phyloP scores from a whole-genome alignment of 92 coral and sea anemone species.

The Porites divaricata region DNA sequence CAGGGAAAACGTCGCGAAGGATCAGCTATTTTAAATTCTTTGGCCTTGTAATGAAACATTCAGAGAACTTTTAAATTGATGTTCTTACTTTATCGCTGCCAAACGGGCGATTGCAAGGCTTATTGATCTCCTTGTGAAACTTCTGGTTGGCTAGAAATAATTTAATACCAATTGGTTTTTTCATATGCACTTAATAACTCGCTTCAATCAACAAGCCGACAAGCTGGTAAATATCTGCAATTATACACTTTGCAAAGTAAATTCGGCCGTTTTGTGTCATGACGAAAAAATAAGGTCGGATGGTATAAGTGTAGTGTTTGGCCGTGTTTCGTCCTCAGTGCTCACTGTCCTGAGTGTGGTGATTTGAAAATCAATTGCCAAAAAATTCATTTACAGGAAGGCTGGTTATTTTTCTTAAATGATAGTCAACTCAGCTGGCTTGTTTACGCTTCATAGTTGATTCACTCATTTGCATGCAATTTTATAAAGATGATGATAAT shows the following conservation, averaged over 20 bases:
- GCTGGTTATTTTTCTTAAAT: too few species aligned
- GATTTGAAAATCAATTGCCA: too few species aligned
- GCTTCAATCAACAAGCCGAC: neutral
- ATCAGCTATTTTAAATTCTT: neutral
- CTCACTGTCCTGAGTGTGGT: too few species aligned
- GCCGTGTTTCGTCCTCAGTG: too few species aligned
- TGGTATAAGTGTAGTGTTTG: neutral
- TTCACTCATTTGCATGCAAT: too few species aligned
- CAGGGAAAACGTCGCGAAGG: neutral
- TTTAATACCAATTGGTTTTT: neutral
- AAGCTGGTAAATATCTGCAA: neutral
- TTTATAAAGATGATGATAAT: too few species aligned
- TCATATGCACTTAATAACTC: slow-evolving; percentile 3
- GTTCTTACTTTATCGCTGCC: slow-evolving; percentile 5
- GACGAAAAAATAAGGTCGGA: neutral
- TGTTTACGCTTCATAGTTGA: too few species aligned
- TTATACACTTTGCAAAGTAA: neutral
- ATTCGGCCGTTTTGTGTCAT: neutral
- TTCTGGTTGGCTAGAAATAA: slow-evolving; percentile 29
- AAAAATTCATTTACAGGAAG: too few species aligned
- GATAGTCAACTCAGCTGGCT: too few species aligned
- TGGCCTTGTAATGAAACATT: neutral
- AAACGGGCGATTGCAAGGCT: neutral
- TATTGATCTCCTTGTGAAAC: neutral
- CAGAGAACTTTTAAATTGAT: neutral